Evolutionary conservation across 2,113 vertebrate species (phyloP).

Genomic region (Phylloscopus trochiloides): DNA sequence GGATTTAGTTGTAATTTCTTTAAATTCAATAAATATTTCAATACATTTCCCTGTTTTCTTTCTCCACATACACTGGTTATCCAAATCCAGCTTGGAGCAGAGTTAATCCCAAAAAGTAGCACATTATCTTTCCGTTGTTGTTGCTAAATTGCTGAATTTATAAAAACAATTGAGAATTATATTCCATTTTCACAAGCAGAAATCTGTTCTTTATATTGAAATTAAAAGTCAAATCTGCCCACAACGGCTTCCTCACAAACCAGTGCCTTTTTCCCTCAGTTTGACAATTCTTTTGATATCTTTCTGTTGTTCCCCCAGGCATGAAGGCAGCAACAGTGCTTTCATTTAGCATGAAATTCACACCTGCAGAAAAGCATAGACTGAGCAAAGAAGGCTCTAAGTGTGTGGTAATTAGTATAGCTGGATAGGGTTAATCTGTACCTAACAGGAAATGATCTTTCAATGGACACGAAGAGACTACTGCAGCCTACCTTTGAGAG

Average conservation of each 20-base stretch:
- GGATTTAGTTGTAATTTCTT: not conserved
- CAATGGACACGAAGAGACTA: not conserved
- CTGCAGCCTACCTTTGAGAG: not conserved
- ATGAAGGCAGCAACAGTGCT: not conserved
- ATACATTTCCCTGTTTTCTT: not conserved
- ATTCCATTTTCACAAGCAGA: not conserved
- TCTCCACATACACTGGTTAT: not conserved
- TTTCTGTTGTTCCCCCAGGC: not conserved
- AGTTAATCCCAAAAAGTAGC: not conserved
- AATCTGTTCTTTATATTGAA: not conserved
- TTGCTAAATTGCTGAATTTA: not conserved
- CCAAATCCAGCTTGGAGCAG: not conserved
- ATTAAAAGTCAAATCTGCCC: not conserved
- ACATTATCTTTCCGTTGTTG: fast-evolving
- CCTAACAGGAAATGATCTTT: not conserved
- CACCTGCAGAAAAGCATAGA: not conserved
- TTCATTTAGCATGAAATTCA: not conserved
- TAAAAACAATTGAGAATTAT: not conserved
- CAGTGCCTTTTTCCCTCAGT: not conserved
- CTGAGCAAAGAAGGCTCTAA: not conserved
- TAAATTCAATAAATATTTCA: not conserved
- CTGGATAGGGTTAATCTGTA: not conserved
- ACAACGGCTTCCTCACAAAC: not conserved
- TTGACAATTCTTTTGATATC: not conserved
- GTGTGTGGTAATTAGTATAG: not conserved